These are phyloP conservation scores for Lepus oiostolus DNA, from an alignment of 2,797 vertebrate genomes.

Conservation along the genomic window DNA sequence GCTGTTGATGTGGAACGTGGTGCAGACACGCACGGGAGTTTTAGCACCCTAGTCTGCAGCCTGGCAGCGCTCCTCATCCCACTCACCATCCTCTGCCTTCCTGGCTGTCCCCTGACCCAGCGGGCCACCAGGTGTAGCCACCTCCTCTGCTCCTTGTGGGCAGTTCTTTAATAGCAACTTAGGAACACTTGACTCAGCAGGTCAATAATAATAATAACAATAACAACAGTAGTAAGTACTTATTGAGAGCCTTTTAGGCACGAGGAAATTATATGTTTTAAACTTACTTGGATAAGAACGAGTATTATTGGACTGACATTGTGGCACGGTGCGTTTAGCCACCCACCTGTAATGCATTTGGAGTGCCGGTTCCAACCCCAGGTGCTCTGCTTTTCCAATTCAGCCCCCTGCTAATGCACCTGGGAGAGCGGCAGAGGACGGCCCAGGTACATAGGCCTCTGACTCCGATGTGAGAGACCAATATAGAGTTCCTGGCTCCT, in stretches of 20 bases:
- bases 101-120: background rate
- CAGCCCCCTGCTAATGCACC: no score
- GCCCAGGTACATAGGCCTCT: no score
- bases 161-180: background rate
- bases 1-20: background rate
- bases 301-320: background rate
- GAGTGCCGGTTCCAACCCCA: no score
- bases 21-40: background rate
- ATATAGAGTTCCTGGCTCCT: no score
- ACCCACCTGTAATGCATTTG: no score
- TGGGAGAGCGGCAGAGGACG: no score
- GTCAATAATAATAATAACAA: background rate
- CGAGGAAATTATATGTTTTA: background rate
- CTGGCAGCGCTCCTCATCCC: background rate
- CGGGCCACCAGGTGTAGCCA: background rate
- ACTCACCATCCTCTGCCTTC: background rate
- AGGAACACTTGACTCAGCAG: background rate
- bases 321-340: no score
- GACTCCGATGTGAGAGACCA: no score
- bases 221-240: background rate
- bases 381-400: no score
- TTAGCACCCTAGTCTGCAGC: background rate
- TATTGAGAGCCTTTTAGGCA: background rate
- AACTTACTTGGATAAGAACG: conserved; percentile 30
- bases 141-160: background rate